A percentile compares a stretch with the other conserved stretches of the same genome.
phyloP scores from a whole-genome alignment of 1,140 invertebrate species.

The Drosophila mojavensis region DNA sequence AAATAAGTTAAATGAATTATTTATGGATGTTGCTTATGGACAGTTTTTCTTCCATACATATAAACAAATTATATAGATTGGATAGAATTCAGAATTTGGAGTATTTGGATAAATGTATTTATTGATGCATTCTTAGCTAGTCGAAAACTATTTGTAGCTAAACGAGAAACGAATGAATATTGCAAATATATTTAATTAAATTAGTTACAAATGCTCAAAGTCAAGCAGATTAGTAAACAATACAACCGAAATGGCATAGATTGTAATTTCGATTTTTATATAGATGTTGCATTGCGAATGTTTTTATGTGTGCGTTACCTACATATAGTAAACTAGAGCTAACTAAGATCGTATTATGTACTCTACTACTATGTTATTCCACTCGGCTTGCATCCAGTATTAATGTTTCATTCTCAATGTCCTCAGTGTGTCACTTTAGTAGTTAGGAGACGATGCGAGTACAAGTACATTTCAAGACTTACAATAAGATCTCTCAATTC shows the following conservation, averaged over 20 bases:
- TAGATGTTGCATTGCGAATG: slow-evolving; percentile 60
- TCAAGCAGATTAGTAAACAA: slow-evolving; percentile 20
- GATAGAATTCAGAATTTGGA: slow-evolving; percentile 37
- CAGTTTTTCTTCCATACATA: slow-evolving; percentile 78
- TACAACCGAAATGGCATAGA: background rate
- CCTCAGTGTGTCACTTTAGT: slow-evolving; percentile 51
- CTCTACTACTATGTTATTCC: too few species aligned
- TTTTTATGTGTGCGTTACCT: slow-evolving; percentile 33
- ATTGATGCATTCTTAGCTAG: slow-evolving; percentile 80
- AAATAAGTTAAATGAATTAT: slow-evolving; percentile 8
- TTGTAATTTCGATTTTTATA: slow-evolving; percentile 47
- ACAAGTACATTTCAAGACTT: slow-evolving; percentile 47
- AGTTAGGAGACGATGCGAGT: slow-evolving; percentile 18
- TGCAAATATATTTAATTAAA: slow-evolving; percentile 14
- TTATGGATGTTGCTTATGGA: slow-evolving; percentile 73
- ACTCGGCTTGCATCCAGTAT: slow-evolving; percentile 26
- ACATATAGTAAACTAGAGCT: background rate
- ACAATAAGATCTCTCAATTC: slow-evolving; percentile 61
- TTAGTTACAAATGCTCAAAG: slow-evolving; percentile 53
- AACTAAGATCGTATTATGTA: background rate
- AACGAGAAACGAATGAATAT: slow-evolving; percentile 6
- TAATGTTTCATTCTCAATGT: slow-evolving; percentile 34
- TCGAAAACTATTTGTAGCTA: slow-evolving; percentile 50
- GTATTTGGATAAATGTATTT: slow-evolving; percentile 72
- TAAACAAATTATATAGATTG: slow-evolving; percentile 22